Conservation (phyloP, 2,888 invertebrate genomes). For the Platynereis dumerilii region DNA sequence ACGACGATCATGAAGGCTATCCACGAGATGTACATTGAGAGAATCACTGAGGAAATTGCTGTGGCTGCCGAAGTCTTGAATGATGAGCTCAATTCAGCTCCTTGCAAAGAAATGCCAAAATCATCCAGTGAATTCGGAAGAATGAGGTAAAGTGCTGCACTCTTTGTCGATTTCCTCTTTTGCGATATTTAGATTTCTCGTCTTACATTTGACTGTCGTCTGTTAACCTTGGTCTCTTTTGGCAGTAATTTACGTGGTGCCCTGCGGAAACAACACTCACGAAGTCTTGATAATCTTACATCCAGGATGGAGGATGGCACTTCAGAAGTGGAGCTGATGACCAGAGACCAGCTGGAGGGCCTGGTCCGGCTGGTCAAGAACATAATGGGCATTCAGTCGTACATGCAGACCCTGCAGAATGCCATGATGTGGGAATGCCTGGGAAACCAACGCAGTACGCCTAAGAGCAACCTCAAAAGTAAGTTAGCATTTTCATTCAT, state of each 20-base stretch:
- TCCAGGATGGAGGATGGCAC: conserved; percentile 24
- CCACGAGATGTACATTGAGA: conserved; percentile 55
- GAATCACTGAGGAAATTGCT: conserved; percentile 55
- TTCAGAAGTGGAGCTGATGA: neutral
- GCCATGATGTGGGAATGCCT: conserved; percentile 52
- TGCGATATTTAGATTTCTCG: no score
- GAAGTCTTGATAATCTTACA: conserved; percentile 44
- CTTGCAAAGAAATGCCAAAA: conserved; percentile 26
- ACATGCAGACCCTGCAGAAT: conserved; percentile 48
- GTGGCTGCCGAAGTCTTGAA: conserved; percentile 51
- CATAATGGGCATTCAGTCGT: conserved; percentile 49
- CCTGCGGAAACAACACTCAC: conserved; percentile 30
- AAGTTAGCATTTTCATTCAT: no score
- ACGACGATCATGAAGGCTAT: conserved; percentile 50
- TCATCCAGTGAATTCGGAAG: conserved; percentile 26
- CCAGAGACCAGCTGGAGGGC: conserved; percentile 3
- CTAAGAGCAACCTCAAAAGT: conserved; percentile 51
- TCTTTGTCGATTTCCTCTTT: no score
- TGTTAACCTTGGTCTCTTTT: no score
- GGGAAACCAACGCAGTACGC: conserved; percentile 33
- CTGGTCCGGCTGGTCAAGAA: conserved; percentile 47
- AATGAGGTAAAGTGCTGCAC: neutral
- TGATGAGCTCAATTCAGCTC: conserved; percentile 42
- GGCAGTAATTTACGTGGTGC: conserved; percentile 10
- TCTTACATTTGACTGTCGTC: no score